phyloP scores from a whole-genome alignment of 1,140 invertebrate species.

The Maconellicoccus hirsutus region DNA sequence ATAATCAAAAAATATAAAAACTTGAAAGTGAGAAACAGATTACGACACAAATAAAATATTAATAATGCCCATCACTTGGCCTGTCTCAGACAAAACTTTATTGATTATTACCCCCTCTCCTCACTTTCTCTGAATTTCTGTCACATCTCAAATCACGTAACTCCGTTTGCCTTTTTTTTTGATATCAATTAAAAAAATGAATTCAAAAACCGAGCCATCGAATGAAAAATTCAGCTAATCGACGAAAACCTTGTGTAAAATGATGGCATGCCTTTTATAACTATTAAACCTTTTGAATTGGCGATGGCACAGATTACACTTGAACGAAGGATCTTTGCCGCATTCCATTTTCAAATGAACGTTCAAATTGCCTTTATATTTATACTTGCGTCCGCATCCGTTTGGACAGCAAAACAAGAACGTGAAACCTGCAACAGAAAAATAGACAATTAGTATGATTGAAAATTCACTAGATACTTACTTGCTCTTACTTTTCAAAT shows the following conservation, averaged over 20 bases:
- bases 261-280: background rate
- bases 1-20: too few relatives aligned
- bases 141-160: too few relatives aligned
- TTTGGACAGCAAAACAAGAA: background rate
- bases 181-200: too few relatives aligned
- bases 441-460: background rate
- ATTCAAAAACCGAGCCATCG: too few relatives aligned
- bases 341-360: constrained; percentile 41
- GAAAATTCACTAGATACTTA: background rate
- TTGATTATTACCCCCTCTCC: too few relatives aligned
- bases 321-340: constrained; percentile 35
- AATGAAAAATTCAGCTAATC: too few relatives aligned
- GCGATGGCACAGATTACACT: background rate
- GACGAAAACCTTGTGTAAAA: background rate
- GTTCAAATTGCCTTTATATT: constrained; percentile 26
- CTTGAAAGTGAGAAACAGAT: too few relatives aligned
- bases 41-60: too few relatives aligned
- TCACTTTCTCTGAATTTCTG: too few relatives aligned
- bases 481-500: background rate
- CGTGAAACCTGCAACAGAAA: background rate
- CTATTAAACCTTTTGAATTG: background rate
- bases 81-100: too few relatives aligned
- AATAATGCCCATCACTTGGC: too few relatives aligned
- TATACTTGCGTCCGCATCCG: constrained; percentile 28
- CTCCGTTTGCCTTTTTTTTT: too few relatives aligned